Evolutionary conservation across 2,888 invertebrate genomes (phyloP).

Genomic region (Drosophila mercatorum): DNA sequence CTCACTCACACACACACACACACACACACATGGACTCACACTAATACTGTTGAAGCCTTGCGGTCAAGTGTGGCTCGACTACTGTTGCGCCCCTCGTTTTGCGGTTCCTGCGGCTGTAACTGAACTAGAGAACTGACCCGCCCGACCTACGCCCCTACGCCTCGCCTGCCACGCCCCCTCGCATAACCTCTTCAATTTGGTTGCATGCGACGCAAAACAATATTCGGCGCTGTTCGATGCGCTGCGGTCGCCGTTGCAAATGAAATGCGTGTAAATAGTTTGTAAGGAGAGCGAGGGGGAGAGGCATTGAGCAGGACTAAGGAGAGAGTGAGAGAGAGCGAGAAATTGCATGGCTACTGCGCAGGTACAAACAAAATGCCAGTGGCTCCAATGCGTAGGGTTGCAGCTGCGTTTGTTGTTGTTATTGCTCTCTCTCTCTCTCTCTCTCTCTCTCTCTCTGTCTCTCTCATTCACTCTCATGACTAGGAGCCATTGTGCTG

Average conservation of each 20-base stretch:
- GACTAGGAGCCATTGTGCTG: background rate
- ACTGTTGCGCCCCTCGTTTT: slow-evolving; percentile 51
- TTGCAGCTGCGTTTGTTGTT: slow-evolving; percentile 25
- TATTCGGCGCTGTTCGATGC: slow-evolving; percentile 44
- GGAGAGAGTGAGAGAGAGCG: background rate
- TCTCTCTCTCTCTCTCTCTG: background rate
- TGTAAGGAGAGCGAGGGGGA: background rate
- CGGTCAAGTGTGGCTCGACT: slow-evolving; percentile 62
- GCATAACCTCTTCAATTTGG: slow-evolving; percentile 2
- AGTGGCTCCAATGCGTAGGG: slow-evolving; percentile 20
- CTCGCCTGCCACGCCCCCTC: background rate
- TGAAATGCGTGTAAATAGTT: slow-evolving; percentile 26
- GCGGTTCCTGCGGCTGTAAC: slow-evolving; percentile 8
- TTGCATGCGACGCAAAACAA: slow-evolving; percentile 27
- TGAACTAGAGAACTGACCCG: no score
- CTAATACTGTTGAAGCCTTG: slow-evolving; percentile 22
- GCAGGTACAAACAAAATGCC: slow-evolving; percentile 75
- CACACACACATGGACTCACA: background rate
- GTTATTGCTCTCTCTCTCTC: background rate
- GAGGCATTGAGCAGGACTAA: background rate
- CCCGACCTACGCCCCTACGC: no score
- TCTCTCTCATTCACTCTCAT: background rate
- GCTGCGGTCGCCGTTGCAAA: slow-evolving; percentile 32
- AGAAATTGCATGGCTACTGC: slow-evolving; percentile 38
- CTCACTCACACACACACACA: background rate